Percentiles rank a stretch among this genome's conserved stretches.
Evolutionary conservation across 2,888 invertebrate genomes (phyloP).

Genomic region (Cinara cedri): DNA sequence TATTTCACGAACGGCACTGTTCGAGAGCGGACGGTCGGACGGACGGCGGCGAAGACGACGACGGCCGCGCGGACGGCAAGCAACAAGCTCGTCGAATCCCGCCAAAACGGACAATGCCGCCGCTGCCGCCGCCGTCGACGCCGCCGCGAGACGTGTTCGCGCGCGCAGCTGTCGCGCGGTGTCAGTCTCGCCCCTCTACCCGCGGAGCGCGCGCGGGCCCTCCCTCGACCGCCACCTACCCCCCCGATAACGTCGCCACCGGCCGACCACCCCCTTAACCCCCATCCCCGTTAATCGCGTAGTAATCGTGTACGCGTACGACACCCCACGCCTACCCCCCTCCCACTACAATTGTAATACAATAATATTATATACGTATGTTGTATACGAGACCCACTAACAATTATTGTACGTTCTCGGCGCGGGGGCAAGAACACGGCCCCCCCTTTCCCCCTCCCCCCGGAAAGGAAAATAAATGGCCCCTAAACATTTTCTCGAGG

Average conservation of each 20-base stretch:
- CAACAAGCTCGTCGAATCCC: constrained; percentile 54
- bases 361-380: too few species aligned
- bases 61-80: constrained; percentile 23
- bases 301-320: background rate
- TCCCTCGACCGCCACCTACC: background rate
- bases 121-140: constrained; percentile 25
- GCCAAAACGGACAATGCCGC: constrained; percentile 48
- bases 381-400: too few species aligned
- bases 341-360: too few species aligned
- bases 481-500: too few species aligned
- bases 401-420: too few species aligned
- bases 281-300: background rate
- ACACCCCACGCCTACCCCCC: background rate
- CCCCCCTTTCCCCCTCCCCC: too few species aligned
- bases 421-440: too few species aligned
- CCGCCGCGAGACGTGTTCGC: constrained; percentile 46
- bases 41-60: constrained; percentile 10
- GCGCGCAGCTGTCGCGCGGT: constrained; percentile 36
- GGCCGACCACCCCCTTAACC: background rate
- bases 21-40: background rate
- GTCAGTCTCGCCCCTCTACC: constrained; percentile 14
- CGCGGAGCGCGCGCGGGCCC: background rate
- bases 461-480: too few species aligned
- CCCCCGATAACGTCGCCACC: background rate
- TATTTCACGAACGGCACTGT: background rate